Percentiles rank a stretch among this genome's conserved stretches.
These are phyloP conservation scores for Lichenostomus cassidix DNA, from an alignment of 2,113 vertebrate genomes.

Conservation along the genomic window DNA sequence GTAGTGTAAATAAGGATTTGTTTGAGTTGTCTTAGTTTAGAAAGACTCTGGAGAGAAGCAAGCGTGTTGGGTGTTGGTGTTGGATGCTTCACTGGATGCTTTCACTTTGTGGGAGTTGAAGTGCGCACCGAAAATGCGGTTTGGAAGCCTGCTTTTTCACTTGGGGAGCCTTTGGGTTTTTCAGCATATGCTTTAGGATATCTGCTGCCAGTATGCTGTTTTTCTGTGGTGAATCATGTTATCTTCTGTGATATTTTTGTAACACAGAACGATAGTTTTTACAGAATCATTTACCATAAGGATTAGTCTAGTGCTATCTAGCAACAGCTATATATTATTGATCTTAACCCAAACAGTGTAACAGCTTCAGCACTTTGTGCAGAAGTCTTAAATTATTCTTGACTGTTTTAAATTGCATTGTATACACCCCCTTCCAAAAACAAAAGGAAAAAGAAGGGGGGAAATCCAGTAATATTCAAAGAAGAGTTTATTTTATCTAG, in stretches of 20 bases:
- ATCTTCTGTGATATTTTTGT: not conserved
- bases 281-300: not conserved
- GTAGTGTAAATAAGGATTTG: conserved; percentile 41
- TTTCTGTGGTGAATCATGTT: not conserved
- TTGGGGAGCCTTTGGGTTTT: not conserved
- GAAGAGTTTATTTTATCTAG: not conserved
- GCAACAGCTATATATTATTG: not conserved
- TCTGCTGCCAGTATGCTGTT: not conserved
- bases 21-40: not conserved
- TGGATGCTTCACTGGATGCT: not conserved
- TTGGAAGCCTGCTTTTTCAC: not conserved
- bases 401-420: not conserved
- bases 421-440: not conserved
- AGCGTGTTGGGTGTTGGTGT: not conserved
- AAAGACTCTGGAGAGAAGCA: not conserved
- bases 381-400: not conserved
- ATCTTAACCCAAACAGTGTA: not conserved
- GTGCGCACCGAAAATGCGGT: fast-evolving
- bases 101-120: not conserved
- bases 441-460: not conserved
- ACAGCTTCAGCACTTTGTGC: not conserved
- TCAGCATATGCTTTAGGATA: not conserved
- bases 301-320: not conserved
- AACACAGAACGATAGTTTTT: not conserved
- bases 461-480: not conserved